Percentiles rank a stretch among this genome's conserved stretches.
Conservation (phyloP, 92 coral and sea anemone genomes). For the Paragorgia papillata region DNA sequence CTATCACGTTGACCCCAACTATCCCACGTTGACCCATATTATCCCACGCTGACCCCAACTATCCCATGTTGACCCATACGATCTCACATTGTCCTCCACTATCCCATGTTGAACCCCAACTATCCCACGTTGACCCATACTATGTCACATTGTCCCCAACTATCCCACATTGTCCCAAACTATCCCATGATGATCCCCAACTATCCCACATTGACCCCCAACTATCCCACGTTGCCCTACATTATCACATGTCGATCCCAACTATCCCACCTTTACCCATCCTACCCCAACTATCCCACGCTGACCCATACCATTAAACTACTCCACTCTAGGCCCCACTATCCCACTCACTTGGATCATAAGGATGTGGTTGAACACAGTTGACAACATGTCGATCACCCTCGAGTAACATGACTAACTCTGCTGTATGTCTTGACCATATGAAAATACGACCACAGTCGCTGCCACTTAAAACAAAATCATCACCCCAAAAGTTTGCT, state of each 20-base stretch:
- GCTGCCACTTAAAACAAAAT: constrained; percentile 87
- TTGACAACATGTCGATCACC: constrained; percentile 97
- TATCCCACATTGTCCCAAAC: not conserved
- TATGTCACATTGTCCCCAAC: not conserved
- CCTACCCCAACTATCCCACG: not conserved
- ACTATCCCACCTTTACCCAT: not conserved
- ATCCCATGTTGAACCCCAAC: not conserved
- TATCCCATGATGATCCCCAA: not conserved
- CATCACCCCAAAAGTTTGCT: constrained; percentile 95
- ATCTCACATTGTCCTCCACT: not conserved
- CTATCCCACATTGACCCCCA: not conserved
- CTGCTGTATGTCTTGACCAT: constrained; percentile 92
- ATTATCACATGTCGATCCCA: not conserved
- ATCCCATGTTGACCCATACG: not conserved
- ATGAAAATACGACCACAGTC: constrained; percentile 98
- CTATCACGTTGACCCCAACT: not conserved
- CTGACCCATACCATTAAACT: not conserved
- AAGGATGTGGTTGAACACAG: constrained; percentile 99
- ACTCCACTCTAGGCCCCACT: too few relatives aligned
- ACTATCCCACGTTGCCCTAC: not conserved
- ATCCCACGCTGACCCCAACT: not conserved
- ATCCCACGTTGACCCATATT: not conserved
- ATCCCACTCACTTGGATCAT: constrained; percentile 75
- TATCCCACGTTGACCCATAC: not conserved
- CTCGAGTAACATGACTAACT: constrained; percentile 83